Base-by-base conservation (phyloP, 2,797 vertebrate species). In the Acipenser ruthenus region DNA sequence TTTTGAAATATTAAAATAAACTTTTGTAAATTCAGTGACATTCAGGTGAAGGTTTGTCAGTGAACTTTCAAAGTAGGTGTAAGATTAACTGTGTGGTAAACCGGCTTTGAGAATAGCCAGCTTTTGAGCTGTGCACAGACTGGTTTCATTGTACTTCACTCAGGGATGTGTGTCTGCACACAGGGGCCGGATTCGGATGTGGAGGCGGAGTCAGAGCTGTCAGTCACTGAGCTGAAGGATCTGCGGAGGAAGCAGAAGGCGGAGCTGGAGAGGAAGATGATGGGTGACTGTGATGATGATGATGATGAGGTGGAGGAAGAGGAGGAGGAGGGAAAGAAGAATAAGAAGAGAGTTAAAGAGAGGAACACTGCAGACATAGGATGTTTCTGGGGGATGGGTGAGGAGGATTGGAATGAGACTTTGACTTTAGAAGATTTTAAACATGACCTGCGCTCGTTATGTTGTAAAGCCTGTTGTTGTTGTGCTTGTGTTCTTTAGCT, bases 361-460 rank as follows among this genome's bases (percentile, higher is more conserved):
- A 86, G 68, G 70, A 73, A 23, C 58, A 83, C 76, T 0, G 88
- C 81, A 6, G 93, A 95, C 4, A 77, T 87, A 0, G 94, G 93
- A 67, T 99, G 97, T 73, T 93, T 84, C 0, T 99, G 96, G 97
- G 97, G 97, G 82, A 95, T 99, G 80, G 93, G 97, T 99, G 81
- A 90, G 90, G 62, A 8, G 15, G 6, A 37, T 37, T 53, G 18
- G 9, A 11, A 50, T 37, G 6, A 23, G 3, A 7, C n/a, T 37
- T 12, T 56, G 37, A 37, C 37, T 37, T 37, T 37, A 37, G 49
- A 53, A 37, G 1, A 58, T 49, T 58, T 15, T 60, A 63, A 10
- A 11, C 55, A 58, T 11, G 6, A 58, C 10, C 55, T 58, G 55
- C 55, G 55, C 7, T 7, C 6, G 6, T 58, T 11, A 7, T 58